These are phyloP conservation scores for Smithornis capensis DNA, from an alignment of 2,113 vertebrate species.

Conservation along the genomic window DNA sequence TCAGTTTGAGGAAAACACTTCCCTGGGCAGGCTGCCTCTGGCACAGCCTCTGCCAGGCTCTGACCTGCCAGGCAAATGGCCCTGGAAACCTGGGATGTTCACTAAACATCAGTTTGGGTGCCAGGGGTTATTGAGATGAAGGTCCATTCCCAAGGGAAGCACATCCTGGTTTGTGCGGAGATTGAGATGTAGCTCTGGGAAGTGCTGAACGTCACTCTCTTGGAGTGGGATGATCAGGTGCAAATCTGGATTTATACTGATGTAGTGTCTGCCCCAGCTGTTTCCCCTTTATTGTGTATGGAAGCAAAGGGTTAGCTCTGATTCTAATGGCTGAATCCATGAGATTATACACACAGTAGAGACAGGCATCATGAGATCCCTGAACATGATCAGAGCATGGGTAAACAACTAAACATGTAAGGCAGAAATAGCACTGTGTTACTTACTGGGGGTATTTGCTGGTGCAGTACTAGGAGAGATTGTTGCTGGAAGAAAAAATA, in stretches of 20 bases:
- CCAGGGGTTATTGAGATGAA: rapidly evolving
- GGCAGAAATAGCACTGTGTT: neutral
- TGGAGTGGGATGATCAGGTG: too few species aligned
- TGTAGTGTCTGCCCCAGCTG: rapidly evolving
- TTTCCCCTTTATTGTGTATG: neutral
- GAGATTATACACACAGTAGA: neutral
- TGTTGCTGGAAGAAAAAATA: too few species aligned
- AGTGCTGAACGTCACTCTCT: neutral
- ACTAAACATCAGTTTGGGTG: rapidly evolving
- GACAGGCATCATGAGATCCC: too few species aligned
- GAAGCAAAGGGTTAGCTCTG: neutral
- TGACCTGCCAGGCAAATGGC: rapidly evolving
- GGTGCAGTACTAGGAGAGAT: neutral
- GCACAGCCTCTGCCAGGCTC: neutral
- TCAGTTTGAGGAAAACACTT: neutral
- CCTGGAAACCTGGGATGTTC: neutral
- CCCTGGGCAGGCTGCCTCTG: neutral
- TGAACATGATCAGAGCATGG: neutral
- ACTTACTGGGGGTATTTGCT: neutral
- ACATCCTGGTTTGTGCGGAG: rapidly evolving
- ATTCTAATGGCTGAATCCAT: neutral
- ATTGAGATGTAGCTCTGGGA: neutral
- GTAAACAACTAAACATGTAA: rapidly evolving
- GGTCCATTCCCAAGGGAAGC: rapidly evolving
- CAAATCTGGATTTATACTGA: neutral